These are phyloP conservation scores for Choristoneura fumiferana DNA, from an alignment of 1,140 invertebrate species.

Conservation along the genomic window DNA sequence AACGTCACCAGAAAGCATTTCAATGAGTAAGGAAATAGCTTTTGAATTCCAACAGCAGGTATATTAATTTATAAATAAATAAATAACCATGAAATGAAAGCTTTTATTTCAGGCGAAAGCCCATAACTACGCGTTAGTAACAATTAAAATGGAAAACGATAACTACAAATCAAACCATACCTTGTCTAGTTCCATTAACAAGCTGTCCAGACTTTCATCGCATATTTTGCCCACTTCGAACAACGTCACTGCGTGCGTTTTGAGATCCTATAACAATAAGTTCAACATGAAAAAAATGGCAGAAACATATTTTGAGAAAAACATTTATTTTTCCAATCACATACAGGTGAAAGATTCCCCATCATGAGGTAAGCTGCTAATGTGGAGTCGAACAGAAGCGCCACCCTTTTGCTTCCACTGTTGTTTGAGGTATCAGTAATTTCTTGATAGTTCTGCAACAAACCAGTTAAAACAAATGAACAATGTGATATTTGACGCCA, in stretches of 20 bases:
- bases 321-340: background rate
- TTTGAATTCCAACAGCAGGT: too few species aligned
- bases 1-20: too few species aligned
- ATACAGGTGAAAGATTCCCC: conserved; percentile 95
- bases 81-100: too few species aligned
- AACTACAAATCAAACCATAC: conserved; percentile 73
- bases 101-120: too few species aligned
- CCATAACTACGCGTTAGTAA: too few species aligned
- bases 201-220: conserved; percentile 95
- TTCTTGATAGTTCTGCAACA: conserved; percentile 29
- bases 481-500: too few species aligned
- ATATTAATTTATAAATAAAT: too few species aligned
- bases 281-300: background rate
- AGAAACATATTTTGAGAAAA: background rate
- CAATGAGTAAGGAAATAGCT: too few species aligned
- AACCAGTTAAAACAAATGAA: too few species aligned
- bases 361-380: conserved; percentile 98
- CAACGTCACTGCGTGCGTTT: conserved; percentile 98
- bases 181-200: conserved; percentile 94
- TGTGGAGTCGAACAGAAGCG: conserved; percentile 96
- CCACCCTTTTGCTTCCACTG: conserved; percentile 85
- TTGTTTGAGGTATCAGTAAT: conserved; percentile 22
- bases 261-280: conserved; percentile 84
- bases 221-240: conserved; percentile 98
- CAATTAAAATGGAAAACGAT: too few species aligned